Evolutionary conservation across 35 echinoderm and acorn worm genomes (phyloP).

Genomic region (Nesometra sesokonis): DNA sequence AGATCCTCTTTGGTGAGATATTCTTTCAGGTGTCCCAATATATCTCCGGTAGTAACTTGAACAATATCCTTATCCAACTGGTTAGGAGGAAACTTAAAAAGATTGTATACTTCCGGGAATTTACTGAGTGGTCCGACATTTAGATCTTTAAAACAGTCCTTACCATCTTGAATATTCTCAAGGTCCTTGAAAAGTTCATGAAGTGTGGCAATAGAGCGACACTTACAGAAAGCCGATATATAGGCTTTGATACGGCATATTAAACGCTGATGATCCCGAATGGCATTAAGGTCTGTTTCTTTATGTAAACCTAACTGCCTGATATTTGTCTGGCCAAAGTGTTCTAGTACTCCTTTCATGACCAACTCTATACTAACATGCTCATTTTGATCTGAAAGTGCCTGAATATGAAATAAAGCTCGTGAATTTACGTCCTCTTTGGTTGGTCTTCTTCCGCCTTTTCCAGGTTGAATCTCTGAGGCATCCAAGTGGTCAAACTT

Average conservation of each 20-base stretch:
- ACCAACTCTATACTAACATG: conserved; percentile 5
- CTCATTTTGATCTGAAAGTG: neutral
- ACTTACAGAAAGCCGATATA: conserved; percentile 29
- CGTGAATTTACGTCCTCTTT: neutral
- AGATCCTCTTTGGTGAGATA: conserved; percentile 2
- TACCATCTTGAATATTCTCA: conserved; percentile 2
- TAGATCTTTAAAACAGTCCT: conserved; percentile 1
- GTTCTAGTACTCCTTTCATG: neutral
- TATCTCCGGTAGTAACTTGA: conserved; percentile 28
- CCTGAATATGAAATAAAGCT: neutral
- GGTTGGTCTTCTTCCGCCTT: neutral
- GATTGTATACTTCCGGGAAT: conserved; percentile 14
- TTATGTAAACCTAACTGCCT: neutral
- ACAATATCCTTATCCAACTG: conserved; percentile 29
- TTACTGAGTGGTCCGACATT: conserved; percentile 32
- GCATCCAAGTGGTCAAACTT: neutral
- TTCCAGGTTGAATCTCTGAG: neutral
- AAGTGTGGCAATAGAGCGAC: conserved; percentile 25
- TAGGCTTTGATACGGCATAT: conserved; percentile 21
- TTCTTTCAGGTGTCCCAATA: conserved; percentile 7
- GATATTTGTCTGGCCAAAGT: neutral
- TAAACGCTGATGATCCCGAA: neutral
- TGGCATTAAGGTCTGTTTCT: neutral
- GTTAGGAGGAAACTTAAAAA: conserved; percentile 29
- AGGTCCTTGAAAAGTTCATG: conserved; percentile 20